These are phyloP conservation scores for Riptortus pedestris DNA, from an alignment of 1,140 invertebrate genomes.

Conservation along the genomic window DNA sequence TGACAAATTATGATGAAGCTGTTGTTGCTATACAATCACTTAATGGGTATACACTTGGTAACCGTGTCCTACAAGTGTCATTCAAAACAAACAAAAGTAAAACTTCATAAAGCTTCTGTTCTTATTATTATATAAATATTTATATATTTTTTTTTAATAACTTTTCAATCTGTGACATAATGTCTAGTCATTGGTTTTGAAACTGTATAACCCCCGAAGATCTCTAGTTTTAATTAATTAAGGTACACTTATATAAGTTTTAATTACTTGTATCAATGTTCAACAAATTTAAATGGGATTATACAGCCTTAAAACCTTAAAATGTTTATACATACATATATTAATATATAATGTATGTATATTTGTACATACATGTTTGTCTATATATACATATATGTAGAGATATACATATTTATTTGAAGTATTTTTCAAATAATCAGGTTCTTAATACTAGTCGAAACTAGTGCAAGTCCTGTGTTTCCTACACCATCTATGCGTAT, in stretches of 20 bases:
- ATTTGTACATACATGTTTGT: too few relatives aligned
- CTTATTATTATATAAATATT: too few relatives aligned
- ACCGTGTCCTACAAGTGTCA: conserved; percentile 94
- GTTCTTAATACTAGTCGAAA: conserved; percentile 31
- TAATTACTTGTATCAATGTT: neutral
- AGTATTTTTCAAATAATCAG: conserved; percentile 16
- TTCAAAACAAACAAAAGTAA: conserved; percentile 94
- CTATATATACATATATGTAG: too few relatives aligned
- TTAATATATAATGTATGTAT: too few relatives aligned
- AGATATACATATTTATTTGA: too few relatives aligned
- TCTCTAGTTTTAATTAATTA: conserved; percentile 25
- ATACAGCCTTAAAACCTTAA: conserved; percentile 21
- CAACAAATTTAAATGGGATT: conserved; percentile 5
- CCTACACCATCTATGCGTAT: conserved; percentile 26
- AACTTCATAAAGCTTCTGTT: conserved; percentile 54
- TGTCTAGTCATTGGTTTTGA: conserved; percentile 31
- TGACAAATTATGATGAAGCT: conserved; percentile 99
- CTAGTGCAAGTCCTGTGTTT: conserved; percentile 34
- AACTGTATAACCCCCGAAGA: conserved; percentile 29
- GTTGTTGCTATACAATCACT: conserved; percentile 93
- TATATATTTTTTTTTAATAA: too few relatives aligned
- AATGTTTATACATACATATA: conserved; percentile 11
- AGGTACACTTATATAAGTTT: neutral
- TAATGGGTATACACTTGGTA: conserved; percentile 94
- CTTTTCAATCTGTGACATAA: conserved; percentile 20